A percentile compares a stretch with the other conserved stretches of the same genome.
Evolutionary conservation across 2,888 invertebrate genomes (phyloP).

Genomic region (Odontocerum albicorne): DNA sequence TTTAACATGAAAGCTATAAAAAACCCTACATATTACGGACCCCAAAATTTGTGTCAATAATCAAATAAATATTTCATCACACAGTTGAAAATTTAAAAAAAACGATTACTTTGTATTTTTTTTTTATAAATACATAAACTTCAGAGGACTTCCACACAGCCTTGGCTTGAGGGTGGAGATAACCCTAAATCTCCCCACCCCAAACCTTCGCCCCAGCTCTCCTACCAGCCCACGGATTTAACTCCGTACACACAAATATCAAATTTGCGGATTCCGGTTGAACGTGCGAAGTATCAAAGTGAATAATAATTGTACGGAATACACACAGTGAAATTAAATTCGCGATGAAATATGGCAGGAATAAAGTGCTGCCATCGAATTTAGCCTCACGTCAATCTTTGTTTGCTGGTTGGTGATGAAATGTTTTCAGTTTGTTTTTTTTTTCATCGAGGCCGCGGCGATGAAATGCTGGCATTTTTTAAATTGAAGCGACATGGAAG

Average conservation of each 20-base stretch:
- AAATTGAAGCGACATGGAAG: too few relatives aligned
- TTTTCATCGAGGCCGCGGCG: not conserved
- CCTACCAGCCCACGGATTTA: too few relatives aligned
- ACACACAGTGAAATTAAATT: slow-evolving; percentile 7
- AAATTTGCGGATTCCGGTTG: slow-evolving; percentile 14
- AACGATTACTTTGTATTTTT: too few relatives aligned
- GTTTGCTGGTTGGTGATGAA: slow-evolving; percentile 4
- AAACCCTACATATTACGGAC: too few relatives aligned
- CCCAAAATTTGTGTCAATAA: too few relatives aligned
- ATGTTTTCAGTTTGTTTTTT: slow-evolving; percentile 4
- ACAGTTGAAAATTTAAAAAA: too few relatives aligned
- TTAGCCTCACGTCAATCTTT: slow-evolving; percentile 18
- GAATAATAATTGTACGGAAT: slow-evolving; percentile 13
- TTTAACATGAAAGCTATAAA: too few relatives aligned
- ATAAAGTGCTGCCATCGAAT: slow-evolving; percentile 11
- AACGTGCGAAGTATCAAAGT: slow-evolving; percentile 9
- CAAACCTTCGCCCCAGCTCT: not conserved
- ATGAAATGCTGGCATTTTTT: too few relatives aligned
- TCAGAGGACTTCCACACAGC: too few relatives aligned
- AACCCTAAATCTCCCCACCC: not conserved
- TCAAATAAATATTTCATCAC: too few relatives aligned
- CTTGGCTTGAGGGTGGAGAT: too few relatives aligned
- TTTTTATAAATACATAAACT: too few relatives aligned
- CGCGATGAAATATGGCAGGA: slow-evolving; percentile 8
- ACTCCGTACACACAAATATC: slow-evolving; percentile 9